Percentiles rank a stretch among this genome's conserved stretches.
These are phyloP conservation scores for Bilobella aurantiaca DNA, from an alignment of 1,140 invertebrate species.

Conservation along the genomic window DNA sequence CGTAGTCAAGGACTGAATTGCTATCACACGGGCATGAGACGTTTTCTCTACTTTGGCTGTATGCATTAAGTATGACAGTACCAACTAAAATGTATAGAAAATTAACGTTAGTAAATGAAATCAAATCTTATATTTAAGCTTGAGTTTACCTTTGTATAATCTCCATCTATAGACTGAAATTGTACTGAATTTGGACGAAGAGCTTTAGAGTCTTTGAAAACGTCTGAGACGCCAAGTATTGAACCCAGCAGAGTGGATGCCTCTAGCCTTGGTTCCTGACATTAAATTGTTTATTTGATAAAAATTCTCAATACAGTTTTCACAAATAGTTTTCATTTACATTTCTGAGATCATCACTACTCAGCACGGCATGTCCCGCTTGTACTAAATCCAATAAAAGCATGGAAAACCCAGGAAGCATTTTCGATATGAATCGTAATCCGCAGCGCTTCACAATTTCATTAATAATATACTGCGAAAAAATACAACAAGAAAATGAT, in stretches of 20 bases:
- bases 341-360: conserved; percentile 63
- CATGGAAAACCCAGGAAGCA: conserved; percentile 76
- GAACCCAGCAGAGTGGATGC: conserved; percentile 83
- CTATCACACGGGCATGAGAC: conserved; percentile 76
- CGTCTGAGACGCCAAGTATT: conserved; percentile 67
- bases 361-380: conserved; percentile 74
- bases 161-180: conserved; percentile 58
- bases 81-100: conserved; percentile 38
- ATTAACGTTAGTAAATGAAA: conserved; percentile 10
- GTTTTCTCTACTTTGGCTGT: conserved; percentile 78
- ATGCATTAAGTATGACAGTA: conserved; percentile 72
- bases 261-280: conserved; percentile 44
- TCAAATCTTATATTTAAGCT: too few species aligned
- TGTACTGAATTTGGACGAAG: conserved; percentile 62
- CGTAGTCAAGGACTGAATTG: conserved; percentile 74
- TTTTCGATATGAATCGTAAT: conserved; percentile 71
- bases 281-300: not conserved
- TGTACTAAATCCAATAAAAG: conserved; percentile 80
- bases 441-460: conserved; percentile 59
- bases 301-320: not conserved
- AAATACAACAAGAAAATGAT: not conserved
- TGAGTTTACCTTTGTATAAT: conserved; percentile 36
- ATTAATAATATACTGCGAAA: conserved; percentile 51
- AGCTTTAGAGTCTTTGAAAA: conserved; percentile 63
- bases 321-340: conserved; percentile 41